A percentile compares a stretch with the other conserved stretches of the same genome.
Evolutionary conservation across 2,797 vertebrate genomes (phyloP).

Genomic region (Peromyscus nudipes): DNA sequence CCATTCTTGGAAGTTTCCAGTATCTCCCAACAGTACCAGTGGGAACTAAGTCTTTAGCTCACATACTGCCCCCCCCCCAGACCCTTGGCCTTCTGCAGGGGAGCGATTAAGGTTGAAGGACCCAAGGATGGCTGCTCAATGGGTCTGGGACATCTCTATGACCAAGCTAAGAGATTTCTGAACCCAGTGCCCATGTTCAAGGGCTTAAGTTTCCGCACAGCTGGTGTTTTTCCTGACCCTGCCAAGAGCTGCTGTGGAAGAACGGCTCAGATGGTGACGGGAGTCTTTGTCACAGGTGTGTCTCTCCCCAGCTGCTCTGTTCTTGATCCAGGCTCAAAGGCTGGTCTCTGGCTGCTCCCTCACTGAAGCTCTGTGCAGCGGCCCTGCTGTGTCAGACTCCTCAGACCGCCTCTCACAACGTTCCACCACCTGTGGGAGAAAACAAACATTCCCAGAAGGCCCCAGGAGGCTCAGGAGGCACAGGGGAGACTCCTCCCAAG

Average conservation of each 20-base stretch:
- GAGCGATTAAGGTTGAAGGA: background rate
- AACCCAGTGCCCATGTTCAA: background rate
- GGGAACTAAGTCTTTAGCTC: background rate
- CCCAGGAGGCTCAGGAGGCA: background rate
- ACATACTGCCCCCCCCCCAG: background rate
- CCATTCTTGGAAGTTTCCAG: no score
- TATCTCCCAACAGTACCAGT: background rate
- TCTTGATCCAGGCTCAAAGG: background rate
- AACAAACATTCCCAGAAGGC: background rate
- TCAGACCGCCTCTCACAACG: background rate
- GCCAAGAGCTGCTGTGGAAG: background rate
- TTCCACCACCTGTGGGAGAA: background rate
- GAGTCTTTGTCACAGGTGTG: background rate
- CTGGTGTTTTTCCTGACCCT: background rate
- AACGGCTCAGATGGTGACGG: background rate
- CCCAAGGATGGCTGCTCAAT: background rate
- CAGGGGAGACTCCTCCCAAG: background rate
- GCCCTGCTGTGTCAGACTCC: rapidly evolving
- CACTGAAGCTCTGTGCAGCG: no score
- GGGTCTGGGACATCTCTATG: background rate
- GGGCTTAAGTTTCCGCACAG: background rate
- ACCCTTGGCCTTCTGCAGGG: background rate
- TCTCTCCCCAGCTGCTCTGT: background rate
- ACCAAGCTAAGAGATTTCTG: background rate
- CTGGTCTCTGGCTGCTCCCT: background rate